A percentile compares a stretch with the other conserved stretches of the same genome.
Conservation (phyloP, 2,888 invertebrate genomes). For the Meganola albula region DNA sequence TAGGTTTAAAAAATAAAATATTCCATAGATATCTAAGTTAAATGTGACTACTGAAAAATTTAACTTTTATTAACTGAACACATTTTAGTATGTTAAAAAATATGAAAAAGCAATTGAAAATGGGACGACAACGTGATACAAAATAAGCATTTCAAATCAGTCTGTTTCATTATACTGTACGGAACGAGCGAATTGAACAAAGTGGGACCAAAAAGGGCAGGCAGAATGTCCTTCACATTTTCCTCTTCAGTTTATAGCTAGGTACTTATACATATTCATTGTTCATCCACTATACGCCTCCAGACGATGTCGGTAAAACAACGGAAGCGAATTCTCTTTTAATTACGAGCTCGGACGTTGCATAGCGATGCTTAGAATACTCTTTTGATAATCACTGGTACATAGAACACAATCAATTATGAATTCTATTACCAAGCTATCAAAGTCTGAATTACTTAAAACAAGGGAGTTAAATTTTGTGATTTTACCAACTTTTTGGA, state of each 20-base stretch:
- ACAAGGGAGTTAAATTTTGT: conserved; percentile 13
- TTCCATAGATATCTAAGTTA: too few species aligned
- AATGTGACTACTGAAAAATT: too few species aligned
- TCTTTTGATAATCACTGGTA: conserved; percentile 45
- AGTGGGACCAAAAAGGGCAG: conserved; percentile 32
- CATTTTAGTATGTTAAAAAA: too few species aligned
- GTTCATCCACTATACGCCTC: conserved; percentile 36
- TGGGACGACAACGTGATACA: too few species aligned
- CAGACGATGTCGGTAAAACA: conserved; percentile 55
- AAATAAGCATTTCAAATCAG: conserved; percentile 14
- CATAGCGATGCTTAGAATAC: conserved; percentile 45
- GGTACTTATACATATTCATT: conserved; percentile 40
- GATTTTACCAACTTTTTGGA: too few species aligned
- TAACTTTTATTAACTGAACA: too few species aligned
- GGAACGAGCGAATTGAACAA: conserved; percentile 19
- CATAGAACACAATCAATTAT: conserved; percentile 29
- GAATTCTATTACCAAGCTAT: conserved; percentile 23
- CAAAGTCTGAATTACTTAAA: conserved; percentile 27
- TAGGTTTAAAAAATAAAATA: too few species aligned
- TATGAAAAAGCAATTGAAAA: too few species aligned
- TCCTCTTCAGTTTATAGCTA: conserved; percentile 26
- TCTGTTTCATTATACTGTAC: conserved; percentile 16
- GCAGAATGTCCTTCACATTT: conserved; percentile 41
- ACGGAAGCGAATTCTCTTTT: conserved; percentile 54
- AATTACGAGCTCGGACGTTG: conserved; percentile 50